Conservation (phyloP, 2,888 invertebrate species). For the Epirrhoe alternata region DNA sequence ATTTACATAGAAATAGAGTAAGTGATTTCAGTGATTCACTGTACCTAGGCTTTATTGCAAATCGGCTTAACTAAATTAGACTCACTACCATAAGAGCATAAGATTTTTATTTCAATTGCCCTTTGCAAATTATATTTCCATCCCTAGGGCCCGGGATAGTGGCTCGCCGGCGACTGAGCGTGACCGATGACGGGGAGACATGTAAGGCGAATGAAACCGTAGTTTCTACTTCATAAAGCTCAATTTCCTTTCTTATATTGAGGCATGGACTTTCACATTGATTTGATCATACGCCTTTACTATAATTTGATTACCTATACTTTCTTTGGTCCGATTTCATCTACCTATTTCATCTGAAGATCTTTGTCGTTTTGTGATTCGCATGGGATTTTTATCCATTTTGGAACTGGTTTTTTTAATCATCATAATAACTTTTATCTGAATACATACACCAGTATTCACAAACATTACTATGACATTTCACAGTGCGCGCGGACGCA, state of each 20-base stretch:
- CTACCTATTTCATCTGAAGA: not conserved
- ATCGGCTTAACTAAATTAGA: too few species aligned
- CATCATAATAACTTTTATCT: too few species aligned
- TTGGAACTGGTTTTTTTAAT: not conserved
- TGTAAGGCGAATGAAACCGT: conserved; percentile 83
- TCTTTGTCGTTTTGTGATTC: not conserved
- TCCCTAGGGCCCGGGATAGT: conserved; percentile 81
- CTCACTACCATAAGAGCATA: not conserved
- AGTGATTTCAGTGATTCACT: too few species aligned
- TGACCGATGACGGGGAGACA: conserved; percentile 90
- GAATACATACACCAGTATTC: too few species aligned
- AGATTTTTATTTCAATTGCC: not conserved
- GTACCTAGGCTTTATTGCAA: too few species aligned
- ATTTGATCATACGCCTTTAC: not conserved
- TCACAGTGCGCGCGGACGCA: too few species aligned
- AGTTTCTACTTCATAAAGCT: conserved; percentile 39
- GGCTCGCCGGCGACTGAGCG: conserved; percentile 86
- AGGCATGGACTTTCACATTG: conserved; percentile 27
- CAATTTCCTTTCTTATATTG: conserved; percentile 39
- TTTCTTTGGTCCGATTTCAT: conserved; percentile 2
- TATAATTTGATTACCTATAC: not conserved
- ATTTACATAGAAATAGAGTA: too few species aligned
- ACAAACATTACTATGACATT: too few species aligned
- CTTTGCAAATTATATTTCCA: conserved; percentile 41
- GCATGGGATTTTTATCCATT: not conserved